A percentile compares a stretch with the other conserved stretches of the same genome.
Evolutionary conservation across 1,140 invertebrate species (phyloP).

Genomic region (Macrobrachium nipponense): DNA sequence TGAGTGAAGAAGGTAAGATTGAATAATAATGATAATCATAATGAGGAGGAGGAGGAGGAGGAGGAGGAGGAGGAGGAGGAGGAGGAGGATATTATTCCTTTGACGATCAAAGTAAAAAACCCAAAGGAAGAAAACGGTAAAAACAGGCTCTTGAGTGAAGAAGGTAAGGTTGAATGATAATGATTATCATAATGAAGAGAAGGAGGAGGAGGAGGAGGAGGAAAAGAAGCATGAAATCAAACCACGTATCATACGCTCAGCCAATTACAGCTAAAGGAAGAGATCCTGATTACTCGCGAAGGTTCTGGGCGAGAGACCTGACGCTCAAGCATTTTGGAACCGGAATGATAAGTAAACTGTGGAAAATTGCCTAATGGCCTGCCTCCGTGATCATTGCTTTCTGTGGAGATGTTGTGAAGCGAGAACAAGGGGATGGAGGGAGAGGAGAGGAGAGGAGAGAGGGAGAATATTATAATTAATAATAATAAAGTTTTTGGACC

Average conservation of each 20-base stretch:
- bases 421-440: background rate
- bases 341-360: conserved; percentile 43
- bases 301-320: background rate
- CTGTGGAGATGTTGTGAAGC: background rate
- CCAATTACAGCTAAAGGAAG: background rate
- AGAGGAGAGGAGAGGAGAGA: background rate
- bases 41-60: background rate
- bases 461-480: background rate
- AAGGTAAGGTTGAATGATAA: background rate
- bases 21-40: background rate
- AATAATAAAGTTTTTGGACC: background rate
- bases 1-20: background rate
- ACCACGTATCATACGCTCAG: background rate
- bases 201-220: background rate
- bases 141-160: background rate
- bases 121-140: background rate
- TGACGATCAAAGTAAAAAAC: background rate
- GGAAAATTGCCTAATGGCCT: conserved; percentile 30
- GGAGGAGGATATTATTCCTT: too few species aligned
- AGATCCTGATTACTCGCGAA: background rate
- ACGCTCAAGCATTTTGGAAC: conserved; percentile 15
- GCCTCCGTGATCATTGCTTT: conserved; percentile 14
- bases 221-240: background rate
- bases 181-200: background rate
- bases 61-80: background rate